Base-by-base conservation (phyloP, 1,140 invertebrate species). In the Sminthurinus signatus region DNA sequence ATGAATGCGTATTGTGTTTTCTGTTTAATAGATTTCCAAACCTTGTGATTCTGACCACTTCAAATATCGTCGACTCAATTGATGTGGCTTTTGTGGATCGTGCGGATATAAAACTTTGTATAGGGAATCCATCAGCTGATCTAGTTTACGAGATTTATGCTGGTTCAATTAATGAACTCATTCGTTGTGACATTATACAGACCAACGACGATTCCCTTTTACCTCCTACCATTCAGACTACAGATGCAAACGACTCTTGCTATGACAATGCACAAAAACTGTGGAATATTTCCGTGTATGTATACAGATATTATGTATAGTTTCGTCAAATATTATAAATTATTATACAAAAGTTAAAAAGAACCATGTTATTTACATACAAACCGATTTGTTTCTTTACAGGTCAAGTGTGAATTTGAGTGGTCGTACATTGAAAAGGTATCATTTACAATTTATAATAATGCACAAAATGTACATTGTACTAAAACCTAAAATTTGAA, bases 1-100 rank as follows among this genome's bases (percentile, higher is more conserved):
- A 19, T 48, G 10, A 48, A 48, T 8, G 15, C 21, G 21, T 39
- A 48, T 56, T 64, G 39, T n/a, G n/a, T n/a, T n/a, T 71, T 62
- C 29, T 57, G 15, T 48, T 48, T 73, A 72, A 43, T 73, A 83
- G 84, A 42, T 87, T 85, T 76, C 84, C 88, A 0, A 98, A 98
- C 80, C 93, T 96, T 27, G 79, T 99, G 15, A 88, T 98, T 60
- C 76, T 99, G 23, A 92, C 95, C 1, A 99, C 96, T 2, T 98
- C 95, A 8, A 99, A 99, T 78, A 83, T 99, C 67, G 92, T 91
- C 0, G 85, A 86, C 2, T 98, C 91, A 21, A 93, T 99, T 67
- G 96, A 99, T 79, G 74, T 89, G 32, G 96, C 96, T 0, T 98
- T 99, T 79, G 81, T 98, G 10, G 96, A 99, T 79, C 82, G 96